Percentiles rank a stretch among this genome's conserved stretches.
phyloP scores from a whole-genome alignment of 2,797 vertebrate genomes.

The Sebastes itinus region DNA sequence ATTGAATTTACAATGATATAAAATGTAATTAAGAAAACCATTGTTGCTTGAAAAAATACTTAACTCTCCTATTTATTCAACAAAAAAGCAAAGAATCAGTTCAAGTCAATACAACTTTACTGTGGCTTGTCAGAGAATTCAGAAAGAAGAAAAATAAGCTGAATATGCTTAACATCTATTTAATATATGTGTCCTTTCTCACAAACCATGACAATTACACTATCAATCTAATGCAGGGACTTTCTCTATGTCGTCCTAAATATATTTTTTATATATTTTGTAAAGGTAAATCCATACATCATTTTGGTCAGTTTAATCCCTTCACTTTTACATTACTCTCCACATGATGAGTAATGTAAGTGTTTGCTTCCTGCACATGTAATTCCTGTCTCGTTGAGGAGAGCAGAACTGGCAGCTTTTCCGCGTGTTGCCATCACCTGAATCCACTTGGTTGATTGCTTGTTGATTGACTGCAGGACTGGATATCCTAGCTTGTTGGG shows the following conservation, averaged over 20 bases:
- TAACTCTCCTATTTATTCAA: neutral
- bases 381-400: neutral
- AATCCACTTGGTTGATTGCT: neutral
- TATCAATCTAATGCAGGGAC: rapidly evolving
- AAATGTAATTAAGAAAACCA: neutral
- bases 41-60: neutral
- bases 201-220: neutral
- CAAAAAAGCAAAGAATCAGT: neutral
- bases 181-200: neutral
- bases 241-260: neutral
- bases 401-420: neutral
- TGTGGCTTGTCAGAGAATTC: neutral
- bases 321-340: neutral
- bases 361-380: neutral
- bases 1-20: neutral
- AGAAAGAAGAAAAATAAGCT: neutral
- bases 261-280: neutral
- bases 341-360: neutral
- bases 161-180: neutral
- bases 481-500: neutral
- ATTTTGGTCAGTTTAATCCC: neutral
- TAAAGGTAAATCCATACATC: neutral
- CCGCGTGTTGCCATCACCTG: neutral
- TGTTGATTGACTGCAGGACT: neutral
- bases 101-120: neutral